Evolutionary conservation across 2,888 invertebrate species (phyloP).

Genomic region (Hydriomena furcata): DNA sequence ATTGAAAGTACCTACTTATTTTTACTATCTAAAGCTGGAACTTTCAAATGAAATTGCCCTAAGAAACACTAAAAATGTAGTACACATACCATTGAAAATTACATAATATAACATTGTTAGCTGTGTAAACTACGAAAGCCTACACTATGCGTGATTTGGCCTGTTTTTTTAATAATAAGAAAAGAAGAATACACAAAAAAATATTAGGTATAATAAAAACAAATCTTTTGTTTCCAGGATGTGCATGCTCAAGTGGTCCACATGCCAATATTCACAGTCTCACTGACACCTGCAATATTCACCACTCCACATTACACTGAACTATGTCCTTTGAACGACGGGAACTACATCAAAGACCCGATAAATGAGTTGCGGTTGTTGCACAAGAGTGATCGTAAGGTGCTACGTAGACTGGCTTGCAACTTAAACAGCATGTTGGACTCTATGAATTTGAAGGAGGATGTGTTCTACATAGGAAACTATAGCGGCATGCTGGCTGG

Average conservation of each 20-base stretch:
- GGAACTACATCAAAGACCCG: conserved; percentile 56
- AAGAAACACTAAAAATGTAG: no score
- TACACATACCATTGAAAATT: no score
- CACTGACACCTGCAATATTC: conserved; percentile 83
- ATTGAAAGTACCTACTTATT: no score
- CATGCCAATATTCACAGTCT: conserved; percentile 84
- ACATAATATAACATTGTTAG: no score
- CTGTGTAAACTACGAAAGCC: no score
- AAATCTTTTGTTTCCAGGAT: conserved; percentile 76
- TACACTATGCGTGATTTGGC: no score
- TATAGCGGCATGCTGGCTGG: conserved; percentile 85
- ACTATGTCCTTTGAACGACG: conserved; percentile 81
- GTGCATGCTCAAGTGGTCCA: conserved; percentile 84
- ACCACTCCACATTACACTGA: conserved; percentile 84
- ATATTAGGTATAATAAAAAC: no score
- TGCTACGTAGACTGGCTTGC: conserved; percentile 73
- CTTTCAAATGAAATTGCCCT: no score
- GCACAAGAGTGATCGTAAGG: conserved; percentile 62
- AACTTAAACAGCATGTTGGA: conserved; percentile 81
- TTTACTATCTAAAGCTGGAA: no score
- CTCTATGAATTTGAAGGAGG: conserved; percentile 85
- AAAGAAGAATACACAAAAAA: no score
- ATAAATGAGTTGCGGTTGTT: conserved; percentile 65
- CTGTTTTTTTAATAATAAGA: no score
- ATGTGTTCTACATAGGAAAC: conserved; percentile 85